Percentiles rank a stretch among this genome's conserved stretches.
These are phyloP conservation scores for Hephaestus fuliginosus DNA, from an alignment of 2,797 vertebrate genomes.

Conservation along the genomic window DNA sequence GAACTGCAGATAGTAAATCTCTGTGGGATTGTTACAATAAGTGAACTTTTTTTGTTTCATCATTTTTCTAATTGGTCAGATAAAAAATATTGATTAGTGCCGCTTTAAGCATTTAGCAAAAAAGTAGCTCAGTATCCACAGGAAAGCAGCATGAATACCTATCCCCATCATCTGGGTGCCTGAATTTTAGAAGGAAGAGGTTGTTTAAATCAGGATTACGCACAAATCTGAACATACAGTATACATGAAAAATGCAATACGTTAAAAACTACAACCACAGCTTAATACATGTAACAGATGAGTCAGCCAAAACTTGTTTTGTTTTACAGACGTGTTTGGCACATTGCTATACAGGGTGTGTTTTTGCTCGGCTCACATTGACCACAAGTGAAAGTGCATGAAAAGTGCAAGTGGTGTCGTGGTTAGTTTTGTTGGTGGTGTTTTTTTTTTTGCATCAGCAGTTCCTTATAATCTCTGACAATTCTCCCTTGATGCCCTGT, in stretches of 20 bases:
- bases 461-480: too few relatives aligned
- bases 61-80: too few relatives aligned
- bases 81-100: neutral
- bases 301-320: neutral
- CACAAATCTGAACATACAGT: neutral
- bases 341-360: too few relatives aligned
- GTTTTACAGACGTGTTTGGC: neutral
- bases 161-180: neutral
- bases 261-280: neutral
- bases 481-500: neutral
- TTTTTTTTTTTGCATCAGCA: neutral
- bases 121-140: neutral
- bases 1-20: neutral
- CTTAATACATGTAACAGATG: neutral
- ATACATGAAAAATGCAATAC: too few relatives aligned
- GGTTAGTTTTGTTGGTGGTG: neutral
- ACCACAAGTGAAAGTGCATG: conserved; percentile 3
- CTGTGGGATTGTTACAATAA: neutral
- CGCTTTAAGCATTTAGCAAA: neutral
- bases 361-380: neutral
- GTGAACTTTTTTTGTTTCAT: neutral
- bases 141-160: neutral
- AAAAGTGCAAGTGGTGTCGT: conserved; percentile 6
- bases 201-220: neutral
- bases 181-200: neutral